Base-by-base conservation (phyloP, 2,797 vertebrate genomes). In the Stomatorhinus walkeri region DNA sequence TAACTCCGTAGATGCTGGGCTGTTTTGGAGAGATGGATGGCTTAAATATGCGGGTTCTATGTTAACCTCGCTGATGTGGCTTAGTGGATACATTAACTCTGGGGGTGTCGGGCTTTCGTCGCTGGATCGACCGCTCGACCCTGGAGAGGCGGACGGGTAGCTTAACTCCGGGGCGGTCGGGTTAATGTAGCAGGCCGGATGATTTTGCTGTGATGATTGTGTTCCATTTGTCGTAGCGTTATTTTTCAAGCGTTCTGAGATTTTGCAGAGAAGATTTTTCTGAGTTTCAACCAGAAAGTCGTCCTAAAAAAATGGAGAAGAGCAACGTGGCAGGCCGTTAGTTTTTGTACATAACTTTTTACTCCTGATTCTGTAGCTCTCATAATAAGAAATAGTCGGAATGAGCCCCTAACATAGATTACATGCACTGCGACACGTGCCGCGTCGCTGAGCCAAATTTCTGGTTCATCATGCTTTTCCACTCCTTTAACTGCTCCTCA, bases 241-340 rank as follows among this genome's bases (percentile, higher is more conserved):
- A 36, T 89, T 51, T 0, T 88, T 83, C 64, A 95, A 96, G 88
- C 90, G 90, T 61, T 94, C 93, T 2, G 43, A 40, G 92, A 96
- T 96, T 91, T 94, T 92, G 49, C 89, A 46, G 83, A 91, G 91
- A 24, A 95, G 92, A 76, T 86, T 90, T 4, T 87, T 91, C 92
- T 94, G 93, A 4, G 93, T 95, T 92, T 94, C 93, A 88, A 90
- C 89, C 91, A 96, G 92, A 59, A 95, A 94, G 48, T 93, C 92
- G 4, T 96, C 95, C 95, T 96, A 91, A 4, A 87, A 32, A 89
- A 81, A 85, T 92, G 40, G 32, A 56, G 16, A 49, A 88, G 88
- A 52, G 43, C 28, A 52, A 87, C 12, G 49, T 56, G 48, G 85
- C 88, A 36, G 48, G 89, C 85, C 61, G 90, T 89, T 90, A 89